Evolutionary conservation across 2,888 invertebrate species (phyloP), one percentile per base, ranked within the genome.

Genomic region (Agrochola macilenta): DNA sequence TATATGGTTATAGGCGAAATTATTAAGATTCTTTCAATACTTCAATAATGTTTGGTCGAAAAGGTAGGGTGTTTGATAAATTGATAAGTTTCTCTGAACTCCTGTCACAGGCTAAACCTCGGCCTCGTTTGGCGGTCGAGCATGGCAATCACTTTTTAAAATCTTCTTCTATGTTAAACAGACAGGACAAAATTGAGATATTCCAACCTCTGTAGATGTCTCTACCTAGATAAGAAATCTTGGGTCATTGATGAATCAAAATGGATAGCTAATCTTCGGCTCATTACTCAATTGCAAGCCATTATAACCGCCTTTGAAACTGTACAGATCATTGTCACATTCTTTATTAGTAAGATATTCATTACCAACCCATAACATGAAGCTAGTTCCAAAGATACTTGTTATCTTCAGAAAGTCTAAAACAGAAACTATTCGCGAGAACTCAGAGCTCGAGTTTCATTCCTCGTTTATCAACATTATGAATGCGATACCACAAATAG

Each of bases 391-490:
- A 60, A 52, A 76, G 61, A 69, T 64, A 74, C 78, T 35, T 49
- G 83, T 74, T 83, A 74, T 74, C 78, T 35, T 46, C 74, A 4
- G 39, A 69, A 60, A 69, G 20, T 68, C 74, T 78, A 78, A 82
- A 78, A 72, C 72, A 72, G 83, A 85, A 86, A 82, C 81, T 76
- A 66, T 69, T 73, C 26, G 12, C 54, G 20, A 26, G 58, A 71
- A 65, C 54, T 54, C 76, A 76, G 74, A 43, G 46, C 52, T 73
- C 63, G 54, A 72, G 78, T 74, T 86, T 76, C 81, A 68, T 78
- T 65, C 66, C 78, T 86, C 87, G 75, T 86, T 84, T 74, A 86
- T 86, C 82, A 80, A 64, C 79, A 75, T 82, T 79, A 74, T 71
- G 75, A 78, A 85, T 86, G 81, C 74, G 54, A 72, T 72, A 77